Evolutionary conservation across 2,888 invertebrate genomes (phyloP), one percentile per base, ranked within the genome.

Genomic region (Anoplius nigerrimus): DNA sequence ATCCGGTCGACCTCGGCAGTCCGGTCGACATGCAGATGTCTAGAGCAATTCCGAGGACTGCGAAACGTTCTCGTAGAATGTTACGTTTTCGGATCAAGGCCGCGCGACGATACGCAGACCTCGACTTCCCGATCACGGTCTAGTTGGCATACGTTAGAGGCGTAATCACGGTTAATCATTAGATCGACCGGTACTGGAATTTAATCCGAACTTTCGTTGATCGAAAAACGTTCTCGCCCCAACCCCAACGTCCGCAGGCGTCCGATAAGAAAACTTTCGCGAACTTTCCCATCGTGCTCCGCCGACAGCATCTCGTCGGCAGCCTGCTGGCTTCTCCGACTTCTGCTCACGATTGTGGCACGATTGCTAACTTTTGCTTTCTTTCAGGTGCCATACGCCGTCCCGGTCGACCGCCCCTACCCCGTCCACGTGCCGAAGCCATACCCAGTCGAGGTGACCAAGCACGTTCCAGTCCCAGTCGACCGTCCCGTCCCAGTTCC

Each of bases 381-480:
- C 60, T 64, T 72, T 16, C 66, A 87, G 87, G 86, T 87, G n/a
- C 88, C 88, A 45, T 85, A 86, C 24, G 86, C 88, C 55, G 87
- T 88, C 3, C 87, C 85, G 4, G 88, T 89, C 15, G 88, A 89
- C 62, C 85, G 87, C 20, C 89, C 89, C 0, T 84, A 85, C 69
- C 84, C 88, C 16, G 88, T 89, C 2, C 84, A 82, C 24, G 86
- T 89, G 2, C 86, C 88, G 2, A 87, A 84, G 57, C 88, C 88
- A 0, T 87, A 88, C 77, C 87, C 89, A 54, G 89, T 89, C 11
- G 83, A 87, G 48, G 86, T 89, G 5, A 84, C 87, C 65, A 86
- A 83, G 46, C 86, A 85, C 74, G 85, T 88, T 18, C 79, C 86
- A n/a, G 77, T 84, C 21, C 84, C 88, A 15, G 86, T 87, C 18